phyloP scores from a whole-genome alignment of 2,888 invertebrate species.

The Cantharis nigra region DNA sequence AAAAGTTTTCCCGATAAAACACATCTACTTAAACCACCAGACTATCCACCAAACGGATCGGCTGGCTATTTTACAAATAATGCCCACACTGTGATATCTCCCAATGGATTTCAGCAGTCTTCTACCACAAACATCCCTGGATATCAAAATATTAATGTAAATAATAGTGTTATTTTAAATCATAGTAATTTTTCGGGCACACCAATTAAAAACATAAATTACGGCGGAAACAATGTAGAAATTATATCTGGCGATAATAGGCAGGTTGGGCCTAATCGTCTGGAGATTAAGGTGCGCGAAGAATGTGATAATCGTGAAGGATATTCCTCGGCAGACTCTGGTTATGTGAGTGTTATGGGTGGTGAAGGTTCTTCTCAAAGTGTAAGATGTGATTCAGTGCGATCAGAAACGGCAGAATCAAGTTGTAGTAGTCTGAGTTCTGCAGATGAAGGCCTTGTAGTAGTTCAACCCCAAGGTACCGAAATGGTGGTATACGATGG shows the following conservation, averaged over 20 bases:
- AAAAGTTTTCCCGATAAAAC: conserved; percentile 43
- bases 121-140: conserved; percentile 30
- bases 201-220: conserved; percentile 29
- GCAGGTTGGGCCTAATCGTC: conserved; percentile 43
- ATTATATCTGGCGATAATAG: conserved; percentile 39
- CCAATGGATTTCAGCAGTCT: conserved; percentile 48
- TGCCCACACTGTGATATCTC: conserved; percentile 47
- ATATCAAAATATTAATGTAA: conserved; percentile 44
- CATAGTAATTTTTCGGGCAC: conserved; percentile 30
- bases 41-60: conserved; percentile 36
- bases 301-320: conserved; percentile 48
- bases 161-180: conserved; percentile 31
- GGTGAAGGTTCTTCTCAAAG: conserved; percentile 47
- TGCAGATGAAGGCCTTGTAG: conserved; percentile 50
- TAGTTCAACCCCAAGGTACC: conserved; percentile 43
- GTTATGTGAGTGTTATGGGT: conserved; percentile 52
- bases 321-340: conserved; percentile 33
- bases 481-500: conserved; percentile 55
- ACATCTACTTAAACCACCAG: conserved; percentile 38
- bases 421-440: conserved; percentile 62
- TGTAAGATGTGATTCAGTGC: conserved; percentile 62
- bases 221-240: conserved; percentile 38
- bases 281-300: conserved; percentile 38
- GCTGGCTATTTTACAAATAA: conserved; percentile 32
- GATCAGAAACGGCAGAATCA: conserved; percentile 64